phyloP scores from a whole-genome alignment of 2,797 vertebrate species.

The Muscicapa comitata region DNA sequence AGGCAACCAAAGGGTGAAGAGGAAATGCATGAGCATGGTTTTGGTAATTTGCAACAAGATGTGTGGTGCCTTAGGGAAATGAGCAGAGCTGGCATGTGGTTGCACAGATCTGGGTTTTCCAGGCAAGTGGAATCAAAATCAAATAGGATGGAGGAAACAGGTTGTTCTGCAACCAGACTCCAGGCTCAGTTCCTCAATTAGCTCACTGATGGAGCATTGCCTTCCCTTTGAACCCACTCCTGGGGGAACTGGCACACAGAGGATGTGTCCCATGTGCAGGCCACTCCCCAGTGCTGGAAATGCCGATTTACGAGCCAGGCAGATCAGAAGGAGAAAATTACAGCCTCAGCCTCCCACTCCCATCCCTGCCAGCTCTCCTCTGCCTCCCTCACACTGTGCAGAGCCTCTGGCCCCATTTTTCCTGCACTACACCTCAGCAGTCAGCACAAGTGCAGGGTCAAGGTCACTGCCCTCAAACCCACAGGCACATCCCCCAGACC shows the following conservation, averaged over 20 bases:
- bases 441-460: fast-evolving
- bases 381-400: background rate
- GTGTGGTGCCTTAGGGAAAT: background rate
- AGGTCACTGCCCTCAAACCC: background rate
- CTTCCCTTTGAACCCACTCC: slow-evolving; percentile 40
- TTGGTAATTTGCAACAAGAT: background rate
- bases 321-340: background rate
- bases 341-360: background rate
- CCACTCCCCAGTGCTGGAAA: background rate
- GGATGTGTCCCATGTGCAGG: background rate
- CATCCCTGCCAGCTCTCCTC: background rate
- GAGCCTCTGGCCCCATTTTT: background rate
- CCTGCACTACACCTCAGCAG: background rate
- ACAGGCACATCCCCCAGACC: fast-evolving
- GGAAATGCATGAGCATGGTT: background rate
- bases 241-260: background rate
- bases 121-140: background rate
- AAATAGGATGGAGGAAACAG: slow-evolving; percentile 16
- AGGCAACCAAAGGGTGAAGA: background rate
- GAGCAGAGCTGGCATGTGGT: background rate
- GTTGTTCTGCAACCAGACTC: background rate
- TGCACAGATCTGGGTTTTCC: background rate
- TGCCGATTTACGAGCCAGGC: background rate
- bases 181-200: slow-evolving; percentile 44
- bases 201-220: slow-evolving; percentile 32